Percentiles rank a stretch among this genome's conserved stretches.
Evolutionary conservation across 2,113 vertebrate genomes (phyloP).

Genomic region (Mastomys coucha): DNA sequence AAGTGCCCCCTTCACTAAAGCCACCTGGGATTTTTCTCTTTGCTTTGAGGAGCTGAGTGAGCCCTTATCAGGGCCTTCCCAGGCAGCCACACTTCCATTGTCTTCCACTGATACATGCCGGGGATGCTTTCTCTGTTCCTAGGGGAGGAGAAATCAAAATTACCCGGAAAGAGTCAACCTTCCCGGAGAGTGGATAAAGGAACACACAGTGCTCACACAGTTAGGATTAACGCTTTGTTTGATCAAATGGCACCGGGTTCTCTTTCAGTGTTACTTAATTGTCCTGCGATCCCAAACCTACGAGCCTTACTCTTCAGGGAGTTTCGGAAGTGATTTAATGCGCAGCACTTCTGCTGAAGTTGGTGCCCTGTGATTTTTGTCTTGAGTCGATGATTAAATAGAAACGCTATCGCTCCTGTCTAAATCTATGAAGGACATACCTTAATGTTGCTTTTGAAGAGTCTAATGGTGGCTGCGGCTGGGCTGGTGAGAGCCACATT

Average conservation of each 20-base stretch:
- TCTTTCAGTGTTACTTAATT: conserved; percentile 38
- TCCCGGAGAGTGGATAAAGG: neutral
- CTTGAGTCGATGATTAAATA: neutral
- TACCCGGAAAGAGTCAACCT: conserved; percentile 44
- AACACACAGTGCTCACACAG: neutral
- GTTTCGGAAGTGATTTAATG: conserved; percentile 36
- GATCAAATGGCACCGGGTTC: neutral
- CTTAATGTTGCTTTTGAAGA: conserved; percentile 51
- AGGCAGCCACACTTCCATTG: neutral
- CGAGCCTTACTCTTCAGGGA: neutral
- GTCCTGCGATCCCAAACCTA: neutral
- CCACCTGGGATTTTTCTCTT: neutral
- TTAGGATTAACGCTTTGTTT: conserved; percentile 38
- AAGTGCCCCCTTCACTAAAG: neutral
- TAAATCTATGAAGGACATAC: conserved; percentile 50
- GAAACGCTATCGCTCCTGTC: conserved; percentile 56
- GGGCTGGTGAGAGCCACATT: neutral
- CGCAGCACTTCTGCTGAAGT: neutral
- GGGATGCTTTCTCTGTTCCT: neutral
- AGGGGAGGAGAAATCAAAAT: conserved; percentile 53
- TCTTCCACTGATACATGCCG: neutral
- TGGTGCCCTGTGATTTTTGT: neutral
- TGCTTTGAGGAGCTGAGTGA: neutral
- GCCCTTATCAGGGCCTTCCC: neutral
- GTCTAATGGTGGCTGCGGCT: neutral